Evolutionary conservation across 2,888 invertebrate species (phyloP), one percentile per base, ranked within the genome.

Genomic region (Pachycephus smyrnensis): DNA sequence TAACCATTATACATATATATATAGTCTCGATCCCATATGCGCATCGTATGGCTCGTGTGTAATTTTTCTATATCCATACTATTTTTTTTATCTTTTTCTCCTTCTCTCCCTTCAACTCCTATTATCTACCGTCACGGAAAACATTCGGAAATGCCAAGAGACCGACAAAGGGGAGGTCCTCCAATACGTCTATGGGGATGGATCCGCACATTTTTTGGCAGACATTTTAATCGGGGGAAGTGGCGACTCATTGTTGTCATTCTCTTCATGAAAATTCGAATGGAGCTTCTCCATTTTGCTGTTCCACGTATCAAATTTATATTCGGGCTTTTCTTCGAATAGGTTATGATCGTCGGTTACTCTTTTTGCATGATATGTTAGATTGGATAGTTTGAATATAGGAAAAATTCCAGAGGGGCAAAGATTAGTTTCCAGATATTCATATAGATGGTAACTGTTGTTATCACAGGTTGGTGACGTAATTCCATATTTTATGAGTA

Each of bases 401-500:
- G 23, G 15, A 23, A 0, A 23, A 55, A 15, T 23, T 55, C 6
- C 23, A 55, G 55, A 9, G 9, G 55, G 23, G 23, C 23, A 55
- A 55, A 55, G 23, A 23, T 9, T 15, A 9, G 23, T 55, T 55
- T 55, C 23, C 9, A 55, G 23, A 23, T 23, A 55, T 23, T 55
- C 15, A 9, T 23, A 23, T 55, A 55, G 55, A 1, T 23, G 23
- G 9, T 55, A 23, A 55, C 23, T 55, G 15, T 55, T 6, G 9
- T 55, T 55, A 23, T 55, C 23, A 9, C 9, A 55, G 55, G 9
- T 55, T 55, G 55, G 9, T 55, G 55, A 55, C 55, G 23, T 55
- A 55, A 55, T 74, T 74, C 36, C 12, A 37, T 73, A 6, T 12
- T 69, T 81, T 80, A 81, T 35, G 80, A 73, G 55, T 71, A 35